phyloP scores from a whole-genome alignment of 2,888 invertebrate genomes.

The Eupithecia tripunctaria region DNA sequence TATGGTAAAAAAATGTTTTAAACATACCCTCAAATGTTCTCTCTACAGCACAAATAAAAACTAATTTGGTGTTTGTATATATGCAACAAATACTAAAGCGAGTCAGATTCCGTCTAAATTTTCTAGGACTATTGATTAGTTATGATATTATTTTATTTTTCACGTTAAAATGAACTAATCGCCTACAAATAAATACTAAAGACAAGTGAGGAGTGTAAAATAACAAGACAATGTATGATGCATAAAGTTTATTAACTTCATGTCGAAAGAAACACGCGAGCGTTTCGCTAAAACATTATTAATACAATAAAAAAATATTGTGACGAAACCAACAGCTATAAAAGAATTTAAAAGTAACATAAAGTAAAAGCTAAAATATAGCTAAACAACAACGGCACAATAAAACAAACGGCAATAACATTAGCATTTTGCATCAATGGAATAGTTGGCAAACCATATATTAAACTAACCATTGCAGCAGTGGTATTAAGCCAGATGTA shows the following conservation, averaged over 20 bases:
- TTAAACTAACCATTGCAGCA: not conserved
- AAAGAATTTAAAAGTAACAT: not conserved
- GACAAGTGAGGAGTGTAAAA: not conserved
- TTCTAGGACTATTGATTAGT: too few relatives aligned
- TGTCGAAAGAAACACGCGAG: not conserved
- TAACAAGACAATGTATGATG: not conserved
- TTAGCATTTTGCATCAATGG: constrained; percentile 4
- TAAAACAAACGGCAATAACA: not conserved
- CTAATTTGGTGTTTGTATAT: too few relatives aligned
- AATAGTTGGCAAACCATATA: not conserved
- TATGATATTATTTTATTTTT: too few relatives aligned
- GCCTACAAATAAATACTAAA: not conserved
- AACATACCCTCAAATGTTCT: too few relatives aligned
- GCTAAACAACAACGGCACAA: not conserved
- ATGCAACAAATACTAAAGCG: too few relatives aligned
- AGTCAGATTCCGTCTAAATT: too few relatives aligned
- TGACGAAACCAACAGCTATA: not conserved
- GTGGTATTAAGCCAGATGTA: not conserved
- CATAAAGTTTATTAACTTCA: not conserved
- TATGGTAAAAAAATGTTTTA: too few relatives aligned
- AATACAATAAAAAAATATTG: not conserved
- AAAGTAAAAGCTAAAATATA: not conserved
- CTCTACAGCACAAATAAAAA: too few relatives aligned
- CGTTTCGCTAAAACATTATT: not conserved
- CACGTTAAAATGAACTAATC: too few relatives aligned